These are phyloP conservation scores for Apeira syringaria DNA, from an alignment of 2,888 invertebrate genomes.

Conservation along the genomic window DNA sequence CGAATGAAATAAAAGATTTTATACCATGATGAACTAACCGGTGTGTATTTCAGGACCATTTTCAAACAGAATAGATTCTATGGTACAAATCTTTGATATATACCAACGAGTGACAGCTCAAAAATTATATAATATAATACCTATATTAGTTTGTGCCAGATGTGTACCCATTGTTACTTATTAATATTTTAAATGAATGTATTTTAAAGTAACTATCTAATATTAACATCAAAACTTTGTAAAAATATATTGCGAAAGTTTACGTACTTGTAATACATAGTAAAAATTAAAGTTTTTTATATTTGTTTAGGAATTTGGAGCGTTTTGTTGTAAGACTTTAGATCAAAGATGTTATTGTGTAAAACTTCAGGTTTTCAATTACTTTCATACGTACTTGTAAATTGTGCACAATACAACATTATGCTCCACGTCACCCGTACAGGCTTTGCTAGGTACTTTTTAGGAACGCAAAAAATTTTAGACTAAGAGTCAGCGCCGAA, in stretches of 20 bases:
- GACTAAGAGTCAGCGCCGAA: conserved; percentile 6
- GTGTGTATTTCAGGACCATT: too few relatives aligned
- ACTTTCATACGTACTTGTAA: too few relatives aligned
- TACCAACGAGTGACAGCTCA: conserved; percentile 17
- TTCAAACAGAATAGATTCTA: too few relatives aligned
- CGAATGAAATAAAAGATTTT: too few relatives aligned
- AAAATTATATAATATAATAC: conserved; percentile 10
- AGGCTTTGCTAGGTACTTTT: conserved; percentile 9
- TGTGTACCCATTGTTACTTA: conserved; percentile 57
- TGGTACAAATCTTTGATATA: too few relatives aligned
- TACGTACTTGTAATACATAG: conserved; percentile 22
- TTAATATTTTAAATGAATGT: conserved; percentile 39
- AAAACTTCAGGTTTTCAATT: too few relatives aligned
- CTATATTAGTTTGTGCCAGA: conserved; percentile 46
- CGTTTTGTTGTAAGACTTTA: neutral
- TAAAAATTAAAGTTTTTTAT: conserved; percentile 5
- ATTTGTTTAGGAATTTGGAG: conserved; percentile 4
- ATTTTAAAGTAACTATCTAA: conserved; percentile 30
- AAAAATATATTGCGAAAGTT: conserved; percentile 40
- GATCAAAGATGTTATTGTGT: too few relatives aligned
- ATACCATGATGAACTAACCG: too few relatives aligned
- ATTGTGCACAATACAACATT: neutral
- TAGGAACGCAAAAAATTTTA: conserved; percentile 6
- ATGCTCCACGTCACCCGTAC: neutral
- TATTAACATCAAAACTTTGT: conserved; percentile 22